These are phyloP conservation scores for Argyresthia goedartella DNA, from an alignment of 2,888 invertebrate species.

Conservation along the genomic window DNA sequence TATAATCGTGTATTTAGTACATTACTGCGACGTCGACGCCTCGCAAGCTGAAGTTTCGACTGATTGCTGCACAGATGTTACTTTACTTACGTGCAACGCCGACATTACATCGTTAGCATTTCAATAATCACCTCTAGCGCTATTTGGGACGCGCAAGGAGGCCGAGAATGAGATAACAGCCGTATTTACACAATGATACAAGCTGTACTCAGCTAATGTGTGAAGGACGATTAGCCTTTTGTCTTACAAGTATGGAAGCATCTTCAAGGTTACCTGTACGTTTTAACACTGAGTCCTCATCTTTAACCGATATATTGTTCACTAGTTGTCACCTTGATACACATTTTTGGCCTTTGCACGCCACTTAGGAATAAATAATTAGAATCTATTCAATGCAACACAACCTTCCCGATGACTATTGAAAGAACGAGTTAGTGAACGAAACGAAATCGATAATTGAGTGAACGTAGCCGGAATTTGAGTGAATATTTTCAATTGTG, in stretches of 20 bases:
- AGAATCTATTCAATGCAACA: not conserved
- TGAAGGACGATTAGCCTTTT: slow-evolving; percentile 61
- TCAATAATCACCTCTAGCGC: slow-evolving; percentile 56
- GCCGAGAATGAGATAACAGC: slow-evolving; percentile 33
- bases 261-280: slow-evolving; percentile 46
- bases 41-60: not conserved
- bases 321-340: slow-evolving; percentile 10
- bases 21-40: not conserved
- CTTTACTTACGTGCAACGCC: slow-evolving; percentile 20
- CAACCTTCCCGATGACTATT: not conserved
- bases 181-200: slow-evolving; percentile 48
- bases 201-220: slow-evolving; percentile 53
- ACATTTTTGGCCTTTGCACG: slow-evolving; percentile 9
- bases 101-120: slow-evolving; percentile 28
- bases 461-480: not conserved
- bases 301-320: slow-evolving; percentile 23
- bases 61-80: slow-evolving; percentile 20
- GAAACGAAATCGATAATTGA: not conserved
- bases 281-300: slow-evolving; percentile 1
- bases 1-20: slow-evolving; percentile 1
- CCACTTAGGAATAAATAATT: not conserved
- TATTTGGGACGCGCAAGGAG: slow-evolving; percentile 35
- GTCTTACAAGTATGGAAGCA: slow-evolving; percentile 40
- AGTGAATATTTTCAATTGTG: not conserved
- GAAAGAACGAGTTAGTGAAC: not conserved